phyloP scores from a whole-genome alignment of 2,888 invertebrate genomes.

The Nasonovia ribisnigri region DNA sequence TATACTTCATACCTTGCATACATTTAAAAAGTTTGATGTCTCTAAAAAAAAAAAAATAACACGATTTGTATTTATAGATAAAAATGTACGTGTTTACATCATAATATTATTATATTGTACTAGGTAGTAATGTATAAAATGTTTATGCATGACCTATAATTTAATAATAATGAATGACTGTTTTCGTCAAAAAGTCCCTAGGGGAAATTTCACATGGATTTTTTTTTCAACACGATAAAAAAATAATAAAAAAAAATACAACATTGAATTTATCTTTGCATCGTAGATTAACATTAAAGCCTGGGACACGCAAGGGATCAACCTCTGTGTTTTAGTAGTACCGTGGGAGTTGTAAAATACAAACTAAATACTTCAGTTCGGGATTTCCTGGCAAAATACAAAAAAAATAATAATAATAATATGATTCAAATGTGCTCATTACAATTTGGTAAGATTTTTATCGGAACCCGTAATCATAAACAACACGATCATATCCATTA shows the following conservation, averaged over 20 bases:
- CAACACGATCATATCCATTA: not conserved
- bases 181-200: not conserved
- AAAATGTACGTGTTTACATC: not conserved
- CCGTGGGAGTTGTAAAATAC: constrained; percentile 52
- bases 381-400: not conserved
- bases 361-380: constrained; percentile 60
- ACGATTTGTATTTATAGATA: not conserved
- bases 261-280: constrained; percentile 49
- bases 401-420: not conserved
- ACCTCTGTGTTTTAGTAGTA: constrained; percentile 51
- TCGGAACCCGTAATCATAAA: not conserved
- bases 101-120: not conserved
- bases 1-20: not conserved
- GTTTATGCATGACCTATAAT: not conserved
- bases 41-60: not conserved
- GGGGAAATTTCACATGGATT: constrained; percentile 20
- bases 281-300: constrained; percentile 54
- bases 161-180: constrained; percentile 17
- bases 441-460: constrained; percentile 35
- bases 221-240: constrained; percentile 39
- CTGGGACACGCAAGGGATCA: constrained; percentile 39
- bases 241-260: not conserved
- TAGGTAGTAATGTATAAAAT: not conserved
- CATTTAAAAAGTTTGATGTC: not conserved
- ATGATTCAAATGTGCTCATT: constrained; percentile 22